Evolutionary conservation across 2,113 vertebrate species (phyloP).

Genomic region (Furnarius figulus): DNA sequence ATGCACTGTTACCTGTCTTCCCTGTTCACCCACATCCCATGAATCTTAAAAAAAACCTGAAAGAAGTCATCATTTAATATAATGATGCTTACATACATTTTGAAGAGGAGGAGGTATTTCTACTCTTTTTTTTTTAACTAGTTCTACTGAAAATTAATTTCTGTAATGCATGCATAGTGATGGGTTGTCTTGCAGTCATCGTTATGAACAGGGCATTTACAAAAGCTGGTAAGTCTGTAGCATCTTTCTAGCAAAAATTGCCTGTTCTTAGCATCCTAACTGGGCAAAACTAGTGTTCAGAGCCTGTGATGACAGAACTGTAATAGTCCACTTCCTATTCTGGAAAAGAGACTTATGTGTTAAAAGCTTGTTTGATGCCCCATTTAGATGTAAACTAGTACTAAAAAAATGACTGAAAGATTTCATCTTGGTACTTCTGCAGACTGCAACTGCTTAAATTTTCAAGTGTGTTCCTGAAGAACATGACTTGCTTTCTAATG

Average conservation of each 20-base stretch:
- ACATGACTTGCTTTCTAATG: background rate
- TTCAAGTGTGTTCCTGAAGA: background rate
- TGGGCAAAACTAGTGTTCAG: background rate
- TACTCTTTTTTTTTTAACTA: background rate
- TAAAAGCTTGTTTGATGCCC: background rate
- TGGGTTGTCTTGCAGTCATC: background rate
- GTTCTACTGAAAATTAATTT: background rate
- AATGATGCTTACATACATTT: background rate
- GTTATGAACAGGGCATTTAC: background rate
- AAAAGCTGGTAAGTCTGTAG: background rate
- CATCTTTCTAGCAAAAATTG: background rate
- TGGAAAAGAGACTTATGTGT: background rate
- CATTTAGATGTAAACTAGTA: background rate
- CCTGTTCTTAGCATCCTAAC: background rate
- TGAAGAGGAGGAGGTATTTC: background rate
- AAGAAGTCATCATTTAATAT: background rate
- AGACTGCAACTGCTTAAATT: background rate
- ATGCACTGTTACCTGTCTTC: background rate
- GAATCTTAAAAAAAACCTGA: background rate
- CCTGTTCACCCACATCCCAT: background rate
- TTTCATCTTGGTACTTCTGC: background rate
- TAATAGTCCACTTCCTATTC: background rate
- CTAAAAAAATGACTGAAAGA: background rate
- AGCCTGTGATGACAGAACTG: background rate
- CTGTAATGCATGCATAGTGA: background rate